Base-by-base conservation (phyloP, 2,888 invertebrate species). In the Aplocera efformata region DNA sequence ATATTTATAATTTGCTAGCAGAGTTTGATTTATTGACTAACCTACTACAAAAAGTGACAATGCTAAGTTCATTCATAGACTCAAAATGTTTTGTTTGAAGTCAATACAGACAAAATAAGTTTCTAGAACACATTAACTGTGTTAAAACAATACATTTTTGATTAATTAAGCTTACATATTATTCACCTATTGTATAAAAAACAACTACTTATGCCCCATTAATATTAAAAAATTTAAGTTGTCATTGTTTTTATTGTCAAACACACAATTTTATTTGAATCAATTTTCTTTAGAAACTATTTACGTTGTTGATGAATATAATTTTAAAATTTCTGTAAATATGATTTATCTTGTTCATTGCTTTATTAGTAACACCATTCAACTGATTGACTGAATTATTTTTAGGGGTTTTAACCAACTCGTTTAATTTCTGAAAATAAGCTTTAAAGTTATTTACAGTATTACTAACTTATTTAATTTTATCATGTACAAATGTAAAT, bases 401-500 rank as follows among this genome's bases (percentile, higher is more conserved):
- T 71, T 65, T 59, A 62, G 53, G 54, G 53, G 43, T 52, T 48
- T 43, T 49, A 43, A 52, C 50, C 48, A 47, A 49, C 41, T 50
- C 39, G 42, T 62, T 48, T 42, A 34, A 43, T 42, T 67, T 79
- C 65, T 75, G 64, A 72, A 60, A 46, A 59, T 77, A 75, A 80
- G 81, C 81, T 79, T 84, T 86, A 85, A 86, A 72, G 64, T 75
- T 80, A 74, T 85, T 84, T 81, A 84, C 86, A 85, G 88, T 88
- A 88, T 88, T 86, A 84, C 72, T 86, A 84, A 86, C 73, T 83
- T 84, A 81, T 81, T 82, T 78, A 76, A 73, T 62, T 72, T 72
- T 65, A 61, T 56, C 57, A 47, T 85, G 83, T 83, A 84, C 56
- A 84, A 78, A 80, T 86, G 86, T 88, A 86, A 68, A 88, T 86